phyloP scores from a whole-genome alignment of 2,888 invertebrate species.

The Apamea monoglypha region DNA sequence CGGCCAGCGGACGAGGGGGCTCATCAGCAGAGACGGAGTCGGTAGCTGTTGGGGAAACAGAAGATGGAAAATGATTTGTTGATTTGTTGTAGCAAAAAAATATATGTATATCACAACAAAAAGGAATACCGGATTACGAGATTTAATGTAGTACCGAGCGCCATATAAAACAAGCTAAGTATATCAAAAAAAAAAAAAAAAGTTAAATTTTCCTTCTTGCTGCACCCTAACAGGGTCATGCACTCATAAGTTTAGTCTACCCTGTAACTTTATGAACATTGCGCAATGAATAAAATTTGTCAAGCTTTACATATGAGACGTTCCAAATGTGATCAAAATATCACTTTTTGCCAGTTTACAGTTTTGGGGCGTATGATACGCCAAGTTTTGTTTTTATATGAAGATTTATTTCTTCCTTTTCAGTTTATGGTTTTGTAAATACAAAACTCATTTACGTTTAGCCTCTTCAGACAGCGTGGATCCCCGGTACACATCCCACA shows the following conservation, averaged over 20 bases:
- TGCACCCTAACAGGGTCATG: too few species aligned
- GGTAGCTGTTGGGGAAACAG: conserved; percentile 47
- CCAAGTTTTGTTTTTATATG: not conserved
- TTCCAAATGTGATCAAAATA: not conserved
- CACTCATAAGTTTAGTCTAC: not conserved
- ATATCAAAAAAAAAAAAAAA: too few species aligned
- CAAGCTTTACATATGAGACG: not conserved
- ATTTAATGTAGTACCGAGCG: not conserved
- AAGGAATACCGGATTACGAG: not conserved
- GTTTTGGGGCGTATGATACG: too few species aligned
- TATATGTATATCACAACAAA: not conserved
- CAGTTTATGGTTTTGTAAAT: not conserved
- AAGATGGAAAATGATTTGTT: not conserved
- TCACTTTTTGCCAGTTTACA: not conserved
- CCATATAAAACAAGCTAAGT: too few species aligned
- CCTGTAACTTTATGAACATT: not conserved
- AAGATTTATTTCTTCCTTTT: not conserved
- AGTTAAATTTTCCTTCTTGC: too few species aligned
- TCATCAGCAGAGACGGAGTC: conserved; percentile 78
- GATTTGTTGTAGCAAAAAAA: not conserved
- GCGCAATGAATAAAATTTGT: not conserved
- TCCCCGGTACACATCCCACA: conserved; percentile 95
- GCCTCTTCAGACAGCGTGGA: conserved; percentile 76
- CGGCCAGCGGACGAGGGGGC: conserved; percentile 91
- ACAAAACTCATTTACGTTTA: conserved; percentile 65